Evolutionary conservation across 2,113 vertebrate species (phyloP), one percentile per base, ranked within the genome.

Genomic region (Sciurus niger): DNA sequence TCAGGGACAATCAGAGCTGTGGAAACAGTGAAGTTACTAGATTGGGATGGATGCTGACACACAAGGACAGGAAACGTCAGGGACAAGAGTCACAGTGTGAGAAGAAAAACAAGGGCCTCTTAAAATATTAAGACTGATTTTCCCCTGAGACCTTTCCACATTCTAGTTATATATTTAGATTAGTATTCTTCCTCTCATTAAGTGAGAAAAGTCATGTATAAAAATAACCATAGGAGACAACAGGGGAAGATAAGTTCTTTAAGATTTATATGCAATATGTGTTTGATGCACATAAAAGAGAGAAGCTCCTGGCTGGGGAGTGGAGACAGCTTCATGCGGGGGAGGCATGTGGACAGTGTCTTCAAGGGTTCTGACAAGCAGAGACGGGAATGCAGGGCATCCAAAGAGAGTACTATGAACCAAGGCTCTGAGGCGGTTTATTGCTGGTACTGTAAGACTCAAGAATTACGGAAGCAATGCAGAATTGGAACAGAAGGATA

Each of bases 241-340:
- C 18, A 48, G 55, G 60, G 51, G 51, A 60, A 97, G 95, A 77
- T 92, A 80, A 90, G 53, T 90, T 85, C 46, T 63, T 65, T n/a
- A 68, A 97, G 93, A 97, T 93, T 97, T 97, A 96, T 92, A 86
- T 53, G 60, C 30, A 68, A 28, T 77, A 2, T 4, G 10, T 70
- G 65, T 95, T 94, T 95, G 95, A 95, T 88, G 67, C 53, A 78
- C 11, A 73, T 46, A 68, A 93, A 86, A 96, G 70, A 84, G 85
- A 82, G 80, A 76, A 22, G 78, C 92, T 80, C 58, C 84, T 72
- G 84, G n/a, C 76, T 68, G 51, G 53, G 93, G 80, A 94, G 76
- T 68, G 53, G 79, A 89, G 63, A 89, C 28, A 14, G 78, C 58
- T 70, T 84, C 79, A 60, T 13, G 4, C 73, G 8, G 48, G 25